These are phyloP conservation scores for Torymus auratus DNA, from an alignment of 2,888 invertebrate species.

Conservation along the genomic window DNA sequence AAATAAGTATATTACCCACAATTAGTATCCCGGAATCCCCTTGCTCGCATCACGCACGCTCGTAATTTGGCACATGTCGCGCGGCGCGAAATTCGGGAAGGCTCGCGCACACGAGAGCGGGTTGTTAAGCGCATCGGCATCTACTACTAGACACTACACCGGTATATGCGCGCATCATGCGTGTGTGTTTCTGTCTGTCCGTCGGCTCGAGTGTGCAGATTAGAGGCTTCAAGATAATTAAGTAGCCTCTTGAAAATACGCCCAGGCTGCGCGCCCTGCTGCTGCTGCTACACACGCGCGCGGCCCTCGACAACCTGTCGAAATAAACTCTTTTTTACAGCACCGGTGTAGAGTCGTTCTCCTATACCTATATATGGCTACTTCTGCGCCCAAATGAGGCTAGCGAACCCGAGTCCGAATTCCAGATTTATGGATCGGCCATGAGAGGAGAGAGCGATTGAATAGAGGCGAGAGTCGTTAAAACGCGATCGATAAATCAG, in stretches of 20 bases:
- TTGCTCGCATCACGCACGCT: no score
- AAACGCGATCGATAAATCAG: constrained; percentile 57
- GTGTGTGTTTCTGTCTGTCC: constrained; percentile 18
- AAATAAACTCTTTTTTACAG: constrained; percentile 31
- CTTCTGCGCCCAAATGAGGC: no score
- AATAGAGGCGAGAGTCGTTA: constrained; percentile 7
- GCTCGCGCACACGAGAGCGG: no score
- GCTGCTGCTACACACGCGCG: background rate
- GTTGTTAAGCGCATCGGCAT: background rate
- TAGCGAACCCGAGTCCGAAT: constrained; percentile 11
- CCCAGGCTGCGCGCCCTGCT: constrained; percentile 57
- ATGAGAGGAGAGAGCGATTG: background rate
- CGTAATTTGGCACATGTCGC: no score
- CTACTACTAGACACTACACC: background rate
- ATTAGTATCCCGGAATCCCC: no score
- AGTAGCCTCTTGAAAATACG: constrained; percentile 76
- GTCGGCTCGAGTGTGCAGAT: constrained; percentile 72
- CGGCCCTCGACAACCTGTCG: constrained; percentile 50
- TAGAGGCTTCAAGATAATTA: constrained; percentile 76
- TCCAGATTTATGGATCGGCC: constrained; percentile 52
- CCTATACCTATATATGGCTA: no score
- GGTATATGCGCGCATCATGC: constrained; percentile 1
- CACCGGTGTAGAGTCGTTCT: no score
- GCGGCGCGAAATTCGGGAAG: no score
- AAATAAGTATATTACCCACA: no score